Evolutionary conservation across 2,797 vertebrate species (phyloP), one percentile per base, ranked within the genome.

Genomic region (Sebastes steindachneri): DNA sequence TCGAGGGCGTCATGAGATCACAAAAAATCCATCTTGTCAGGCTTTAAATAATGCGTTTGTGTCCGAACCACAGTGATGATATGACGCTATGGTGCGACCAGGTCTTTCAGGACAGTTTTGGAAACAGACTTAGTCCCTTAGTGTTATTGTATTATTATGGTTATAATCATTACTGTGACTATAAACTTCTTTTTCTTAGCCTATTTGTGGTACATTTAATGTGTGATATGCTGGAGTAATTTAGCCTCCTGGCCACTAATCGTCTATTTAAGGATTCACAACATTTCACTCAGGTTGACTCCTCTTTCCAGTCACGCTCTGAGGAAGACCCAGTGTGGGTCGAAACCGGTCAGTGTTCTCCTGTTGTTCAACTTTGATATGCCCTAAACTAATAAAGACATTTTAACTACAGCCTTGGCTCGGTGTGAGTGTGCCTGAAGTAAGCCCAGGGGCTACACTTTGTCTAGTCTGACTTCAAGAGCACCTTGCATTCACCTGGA

Each of bases 11-110:
- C 37, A 41, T 41, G 37, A 41, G 37, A 41, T 41, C 37, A 41
- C 37, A 41, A 0, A 41, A 41, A 41, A 41, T 41, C 37, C 37
- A 0, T 41, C 37, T 15, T 41, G 37, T 41, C 5, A 15, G 37
- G 37, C 37, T 15, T 15, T 0, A 41, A 41, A 41, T 41, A 41
- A 41, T 41, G 14, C 5, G 5, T 41, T 41, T 41, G 37, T 41
- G 37, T 41, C 37, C 14, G 5, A 41, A 41, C 37, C 37, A 41
- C 37, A 41, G 37, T 53, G 48, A 51, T 51, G 2, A 0, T 51
- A 9, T 51, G 48, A 53, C 0, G 19, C 17, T 53, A n/a, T n/a
- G 17, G 19, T 53, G 48, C 19, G 1, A 2, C 54, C 53, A 25
- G 54, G 21, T 57, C 21, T 23, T 55, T 19, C 15, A 17, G 41